Base-by-base conservation (phyloP, 1,140 invertebrate species). In the Pseudomyrmex dendroicus region DNA sequence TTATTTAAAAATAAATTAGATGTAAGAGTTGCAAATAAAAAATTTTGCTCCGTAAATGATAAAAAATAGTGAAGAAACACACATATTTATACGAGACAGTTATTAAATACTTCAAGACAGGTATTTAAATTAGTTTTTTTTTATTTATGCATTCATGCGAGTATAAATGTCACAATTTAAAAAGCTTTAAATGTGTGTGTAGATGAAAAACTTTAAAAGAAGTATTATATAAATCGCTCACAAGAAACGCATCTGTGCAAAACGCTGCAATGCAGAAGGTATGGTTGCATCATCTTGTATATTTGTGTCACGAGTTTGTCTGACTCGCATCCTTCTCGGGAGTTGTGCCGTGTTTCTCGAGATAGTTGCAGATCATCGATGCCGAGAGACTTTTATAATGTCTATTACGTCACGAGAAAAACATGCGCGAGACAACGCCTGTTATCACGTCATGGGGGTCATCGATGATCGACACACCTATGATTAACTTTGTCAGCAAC, bases 381-480 rank as follows among this genome's bases (percentile, higher is more conserved):
- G 48, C 12, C 13, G 56, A 35, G 35, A 35, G 35, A 17, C 76
- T 48, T 25, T 59, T 80, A 68, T 70, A 72, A 15, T 13, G 25
- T 12, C 5, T 59, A 12, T 82, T 82, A 82, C 72, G 80, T 82
- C 80, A 82, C 48, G 48, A 12, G 10, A 13, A 77, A 82, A 73
- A 48, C 72, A 46, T 52, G 64, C 83, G 52, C 74, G 22, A 20
- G 62, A 56, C 76, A 80, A 80, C 76, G 66, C 76, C 76, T 59
- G 66, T 80, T 80, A 72, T 59, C 56, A 59, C 76, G 66, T 80
- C 76, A 72, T 35, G 44, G n/a, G 66, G 13, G 56, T 80, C 56
- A 72, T 61, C 54, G 64, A 59, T 72, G 76, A 80, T 35, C 76
- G 66, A 54, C 56, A 17, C 73, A 61, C 66, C 66, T 72, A 80